Evolutionary conservation across 2,113 vertebrate genomes (phyloP), one percentile per base, ranked within the genome.

Genomic region (Rhinichthys klamathensis): DNA sequence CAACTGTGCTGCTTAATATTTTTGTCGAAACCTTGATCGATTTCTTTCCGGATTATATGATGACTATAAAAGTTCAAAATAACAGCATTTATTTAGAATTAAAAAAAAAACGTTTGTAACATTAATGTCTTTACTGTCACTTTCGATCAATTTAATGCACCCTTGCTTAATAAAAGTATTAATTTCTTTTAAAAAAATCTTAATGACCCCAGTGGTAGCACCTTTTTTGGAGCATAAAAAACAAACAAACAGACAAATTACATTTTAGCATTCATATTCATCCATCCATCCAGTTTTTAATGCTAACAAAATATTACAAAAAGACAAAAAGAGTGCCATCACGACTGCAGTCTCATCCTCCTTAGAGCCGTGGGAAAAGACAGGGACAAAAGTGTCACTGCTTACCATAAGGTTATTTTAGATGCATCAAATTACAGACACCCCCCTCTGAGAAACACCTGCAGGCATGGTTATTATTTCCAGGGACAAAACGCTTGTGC

Each of bases 391-490:
- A 32, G 80, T 69, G 61, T 80, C 54, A 85, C 44, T 13, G 76
- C 49, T 12, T 82, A 63, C 70, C 51, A 82, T 41, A 35, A 63
- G 65, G 35, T 76, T 74, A 38, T 46, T 58, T 88, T 21, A 78
- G 41, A 82, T 38, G 58, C 35, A 2, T 25, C 82, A 70, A 70
- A 61, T 85, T 75, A 76, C 75, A 78, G 61, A 63, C 8, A 61
- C 84, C 73, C 63, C 81, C 63, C 72, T 87, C 56, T 35, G 77
- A 49, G 77, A 87, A 86, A 84, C 86, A 89, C 84, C 82, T 85
- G 86, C 60, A 89, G 81, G 30, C 49, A 27, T 56, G 80, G 25
- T 82, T 76, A 82, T 80, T 86, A 86, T 87, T 84, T 76, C 73
- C 82, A 74, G 2, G 44, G 77, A 84, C 60, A 74, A 85, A 83